Evolutionary conservation across 2,797 vertebrate species (phyloP), one percentile per base, ranked within the genome.

Genomic region (Eulemur mongoz): DNA sequence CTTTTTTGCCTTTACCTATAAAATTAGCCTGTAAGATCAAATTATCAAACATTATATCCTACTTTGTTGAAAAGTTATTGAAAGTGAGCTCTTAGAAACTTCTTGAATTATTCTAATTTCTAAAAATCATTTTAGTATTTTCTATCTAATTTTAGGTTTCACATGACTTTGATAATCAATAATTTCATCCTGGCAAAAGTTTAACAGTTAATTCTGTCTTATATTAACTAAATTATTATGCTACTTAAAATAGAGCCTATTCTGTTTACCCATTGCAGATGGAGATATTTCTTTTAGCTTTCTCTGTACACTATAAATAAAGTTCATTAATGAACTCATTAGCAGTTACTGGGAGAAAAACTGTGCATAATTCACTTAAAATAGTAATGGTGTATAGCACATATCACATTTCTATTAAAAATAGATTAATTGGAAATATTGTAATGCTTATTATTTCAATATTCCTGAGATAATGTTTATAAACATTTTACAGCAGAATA

Each of bases 361-460:
- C 4, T 90, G 23, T 38, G 25, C 15, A 84, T 63, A 94, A 91
- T 80, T 96, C 57, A 87, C 23, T 86, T 95, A 92, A 94, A 95
- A 81, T 93, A 87, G 86, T 18, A 81, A 80, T 69, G 9, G 0
- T n/a, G 45, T 78, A 38, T 1, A 89, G 3, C 27, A 75, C 8
- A 22, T 78, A 76, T 93, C 67, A 95, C 17, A 52, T 93, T 95
- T 86, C 35, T 84, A 87, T 92, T 96, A 81, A 93, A 93, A 90
- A 48, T 57, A 94, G n/a, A 89, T 82, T 92, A 95, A 70, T 52
- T 72, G 3, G 38, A 94, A 52, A 52, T 35, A 69, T 38, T 11
- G 65, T 38, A 78, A 82, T 90, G 73, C 50, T 95, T 92, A 61
- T 4, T 23, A 43, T 78, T 95, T 89, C 12, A 93, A 72, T 92